Percentiles rank a stretch among this genome's conserved stretches.
Conservation (phyloP, 2,113 vertebrate species). For the Scalopus aquaticus region DNA sequence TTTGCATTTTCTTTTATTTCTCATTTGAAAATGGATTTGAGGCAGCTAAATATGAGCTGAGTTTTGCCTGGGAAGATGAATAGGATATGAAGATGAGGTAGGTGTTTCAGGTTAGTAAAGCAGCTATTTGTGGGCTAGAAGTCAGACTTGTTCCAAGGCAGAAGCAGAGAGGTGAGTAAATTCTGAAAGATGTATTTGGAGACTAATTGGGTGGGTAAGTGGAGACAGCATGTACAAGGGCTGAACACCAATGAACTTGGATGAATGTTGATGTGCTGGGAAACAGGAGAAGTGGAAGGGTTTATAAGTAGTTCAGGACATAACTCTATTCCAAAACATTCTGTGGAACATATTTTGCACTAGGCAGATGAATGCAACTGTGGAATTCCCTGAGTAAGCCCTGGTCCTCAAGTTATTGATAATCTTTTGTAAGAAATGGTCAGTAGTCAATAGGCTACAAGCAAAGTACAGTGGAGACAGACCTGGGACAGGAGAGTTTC, state of each 20-base stretch:
- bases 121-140: not conserved
- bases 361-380: not conserved
- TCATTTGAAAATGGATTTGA: not conserved
- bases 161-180: not conserved
- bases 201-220: not conserved
- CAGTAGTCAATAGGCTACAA: not conserved
- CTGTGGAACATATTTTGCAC: not conserved
- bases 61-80: not conserved
- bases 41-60: not conserved
- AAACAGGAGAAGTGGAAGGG: not conserved
- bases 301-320: not conserved
- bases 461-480: not conserved
- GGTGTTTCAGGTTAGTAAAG: not conserved
- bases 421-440: not conserved
- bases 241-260: not conserved
- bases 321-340: not conserved
- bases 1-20: not conserved
- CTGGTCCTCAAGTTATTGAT: not conserved
- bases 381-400: not conserved
- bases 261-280: not conserved
- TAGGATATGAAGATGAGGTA: not conserved
- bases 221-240: not conserved
- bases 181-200: not conserved
- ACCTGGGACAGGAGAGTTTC: not conserved
- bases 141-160: not conserved